A percentile compares a stretch with the other conserved stretches of the same genome.
phyloP scores from a whole-genome alignment of 1,140 invertebrate species.

The Drosophila suzukii region DNA sequence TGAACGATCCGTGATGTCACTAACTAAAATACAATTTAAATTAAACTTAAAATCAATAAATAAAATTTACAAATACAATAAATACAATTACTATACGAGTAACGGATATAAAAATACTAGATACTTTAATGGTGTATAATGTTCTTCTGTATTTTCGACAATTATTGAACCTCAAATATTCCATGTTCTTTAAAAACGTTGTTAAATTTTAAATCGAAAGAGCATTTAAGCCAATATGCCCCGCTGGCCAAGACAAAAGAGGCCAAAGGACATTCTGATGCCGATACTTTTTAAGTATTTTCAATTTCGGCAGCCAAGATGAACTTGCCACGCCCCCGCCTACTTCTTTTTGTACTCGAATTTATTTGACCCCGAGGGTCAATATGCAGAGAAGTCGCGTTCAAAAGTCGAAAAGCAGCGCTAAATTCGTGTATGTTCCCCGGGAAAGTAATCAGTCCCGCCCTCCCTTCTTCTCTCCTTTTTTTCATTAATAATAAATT shows the following conservation, averaged over 20 bases:
- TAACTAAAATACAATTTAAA: too few species aligned
- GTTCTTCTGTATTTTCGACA: not conserved
- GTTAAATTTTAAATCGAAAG: not conserved
- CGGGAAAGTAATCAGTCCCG: conserved; percentile 29
- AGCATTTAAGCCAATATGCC: conserved; percentile 5
- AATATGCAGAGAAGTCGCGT: conserved; percentile 20
- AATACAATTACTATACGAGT: too few species aligned
- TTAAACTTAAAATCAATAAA: too few species aligned
- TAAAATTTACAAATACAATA: too few species aligned
- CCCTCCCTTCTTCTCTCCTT: not conserved
- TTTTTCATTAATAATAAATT: conserved; percentile 54
- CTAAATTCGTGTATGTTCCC: conserved; percentile 18
- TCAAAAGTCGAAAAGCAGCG: conserved; percentile 10
- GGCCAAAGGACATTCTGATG: conserved; percentile 15
- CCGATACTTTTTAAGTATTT: conserved; percentile 34
- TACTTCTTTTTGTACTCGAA: conserved; percentile 30
- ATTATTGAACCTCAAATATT: too few species aligned
- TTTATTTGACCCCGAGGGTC: conserved; percentile 37
- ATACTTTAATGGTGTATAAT: too few species aligned
- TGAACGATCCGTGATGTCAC: too few species aligned
- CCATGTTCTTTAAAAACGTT: not conserved
- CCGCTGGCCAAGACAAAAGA: conserved; percentile 1
- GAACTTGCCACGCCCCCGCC: conserved; percentile 1
- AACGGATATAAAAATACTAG: too few species aligned
- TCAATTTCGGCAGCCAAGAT: conserved; percentile 32